Percentiles rank a stretch among this genome's conserved stretches.
phyloP scores from a whole-genome alignment of 2,797 vertebrate genomes.

The Prionace glauca region DNA sequence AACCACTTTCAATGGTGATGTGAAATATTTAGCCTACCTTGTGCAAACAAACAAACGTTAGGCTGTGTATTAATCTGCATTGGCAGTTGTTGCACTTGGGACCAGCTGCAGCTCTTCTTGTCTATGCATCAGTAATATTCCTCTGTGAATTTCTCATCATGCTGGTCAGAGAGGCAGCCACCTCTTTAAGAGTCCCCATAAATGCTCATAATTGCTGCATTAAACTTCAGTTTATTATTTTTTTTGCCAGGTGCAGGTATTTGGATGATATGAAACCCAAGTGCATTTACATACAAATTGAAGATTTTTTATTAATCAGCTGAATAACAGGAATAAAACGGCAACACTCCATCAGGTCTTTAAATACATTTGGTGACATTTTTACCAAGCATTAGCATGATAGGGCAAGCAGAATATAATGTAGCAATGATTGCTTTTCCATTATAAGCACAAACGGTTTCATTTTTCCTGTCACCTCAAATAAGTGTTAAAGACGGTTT shows the following conservation, averaged over 20 bases:
- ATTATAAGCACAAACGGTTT: slow-evolving; percentile 99
- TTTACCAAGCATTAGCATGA: slow-evolving; percentile 99
- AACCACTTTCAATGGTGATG: background rate
- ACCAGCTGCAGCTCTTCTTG: slow-evolving; percentile 56
- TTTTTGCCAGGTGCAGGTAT: slow-evolving; percentile 97
- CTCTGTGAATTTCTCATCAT: slow-evolving; percentile 64
- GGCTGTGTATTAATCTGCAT: slow-evolving; percentile 56
- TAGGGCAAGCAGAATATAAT: slow-evolving; percentile 99
- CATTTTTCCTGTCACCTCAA: slow-evolving; percentile 99
- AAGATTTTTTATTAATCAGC: slow-evolving; percentile 99
- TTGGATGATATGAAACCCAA: slow-evolving; percentile 92
- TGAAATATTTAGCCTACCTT: slow-evolving; percentile 49
- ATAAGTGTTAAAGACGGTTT: slow-evolving; percentile 99
- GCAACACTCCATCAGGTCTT: slow-evolving; percentile 99
- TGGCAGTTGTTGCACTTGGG: slow-evolving; percentile 53
- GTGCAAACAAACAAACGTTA: slow-evolving; percentile 51
- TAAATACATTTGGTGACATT: slow-evolving; percentile 99
- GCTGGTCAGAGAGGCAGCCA: slow-evolving; percentile 57
- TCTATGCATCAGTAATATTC: slow-evolving; percentile 64
- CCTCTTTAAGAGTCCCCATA: slow-evolving; percentile 79
- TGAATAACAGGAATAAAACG: slow-evolving; percentile 97
- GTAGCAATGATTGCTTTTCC: slow-evolving; percentile 99
- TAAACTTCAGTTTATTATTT: slow-evolving; percentile 99
- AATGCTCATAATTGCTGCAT: slow-evolving; percentile 99
- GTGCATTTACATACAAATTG: slow-evolving; percentile 99